A percentile compares a stretch with the other conserved stretches of the same genome.
phyloP scores from a whole-genome alignment of 2,888 invertebrate genomes.

The Drosophila prolongata region DNA sequence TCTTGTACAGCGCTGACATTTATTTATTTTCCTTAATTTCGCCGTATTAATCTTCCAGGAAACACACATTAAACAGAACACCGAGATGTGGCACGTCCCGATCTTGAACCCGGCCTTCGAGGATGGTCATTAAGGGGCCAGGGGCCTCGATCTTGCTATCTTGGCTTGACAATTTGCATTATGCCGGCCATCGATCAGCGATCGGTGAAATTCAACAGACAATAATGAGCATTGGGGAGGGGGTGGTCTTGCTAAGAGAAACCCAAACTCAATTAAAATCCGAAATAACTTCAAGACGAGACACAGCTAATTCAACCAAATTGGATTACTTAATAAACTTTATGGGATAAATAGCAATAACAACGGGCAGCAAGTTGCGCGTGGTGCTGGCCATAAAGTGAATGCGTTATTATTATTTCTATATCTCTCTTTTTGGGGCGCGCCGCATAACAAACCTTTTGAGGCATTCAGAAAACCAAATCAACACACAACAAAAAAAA shows the following conservation, averaged over 20 bases:
- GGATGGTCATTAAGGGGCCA: conserved; percentile 21
- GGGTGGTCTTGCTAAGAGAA: conserved; percentile 9
- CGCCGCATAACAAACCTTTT: conserved; percentile 74
- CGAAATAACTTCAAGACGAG: conserved; percentile 26
- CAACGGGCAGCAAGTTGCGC: conserved; percentile 49
- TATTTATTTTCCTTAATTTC: conserved; percentile 85
- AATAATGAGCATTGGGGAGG: conserved; percentile 10
- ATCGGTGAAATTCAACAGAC: conserved; percentile 27
- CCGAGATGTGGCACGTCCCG: conserved; percentile 54
- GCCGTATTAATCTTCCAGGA: conserved; percentile 84
- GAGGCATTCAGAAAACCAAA: conserved; percentile 62
- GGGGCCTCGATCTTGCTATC: conserved; percentile 3
- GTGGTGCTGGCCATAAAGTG: conserved; percentile 61
- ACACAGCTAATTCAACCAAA: conserved; percentile 82
- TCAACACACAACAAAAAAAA: conserved; percentile 8
- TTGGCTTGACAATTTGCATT: conserved; percentile 72
- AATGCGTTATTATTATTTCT: conserved; percentile 56
- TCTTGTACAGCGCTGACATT: conserved; percentile 85
- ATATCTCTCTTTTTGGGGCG: conserved; percentile 54
- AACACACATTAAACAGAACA: conserved; percentile 68
- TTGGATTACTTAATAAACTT: conserved; percentile 83
- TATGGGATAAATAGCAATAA: conserved; percentile 75
- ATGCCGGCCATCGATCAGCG: conserved; percentile 69
- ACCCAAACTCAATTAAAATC: conserved; percentile 51
- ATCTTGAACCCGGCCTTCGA: conserved; percentile 24